phyloP scores from a whole-genome alignment of 2,888 invertebrate species.

The Leucania comma region DNA sequence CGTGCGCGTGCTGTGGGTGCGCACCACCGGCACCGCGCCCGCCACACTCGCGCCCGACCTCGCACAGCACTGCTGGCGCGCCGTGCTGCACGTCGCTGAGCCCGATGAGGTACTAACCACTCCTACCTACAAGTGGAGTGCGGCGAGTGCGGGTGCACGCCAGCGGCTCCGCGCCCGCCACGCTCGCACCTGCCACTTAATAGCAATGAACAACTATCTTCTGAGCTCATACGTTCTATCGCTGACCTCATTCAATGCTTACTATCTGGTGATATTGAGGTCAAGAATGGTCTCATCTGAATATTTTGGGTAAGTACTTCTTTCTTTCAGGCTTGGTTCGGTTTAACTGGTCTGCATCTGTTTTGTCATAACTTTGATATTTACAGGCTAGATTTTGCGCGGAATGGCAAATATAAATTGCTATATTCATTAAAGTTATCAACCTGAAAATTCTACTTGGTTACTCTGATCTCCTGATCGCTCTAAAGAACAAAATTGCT shows the following conservation, averaged over 20 bases:
- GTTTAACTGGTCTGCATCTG: neutral
- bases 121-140: neutral
- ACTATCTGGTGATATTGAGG: neutral
- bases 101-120: conserved; percentile 74
- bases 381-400: too few relatives aligned
- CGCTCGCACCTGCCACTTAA: too few relatives aligned
- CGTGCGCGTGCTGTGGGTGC: conserved; percentile 79
- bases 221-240: neutral
- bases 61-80: conserved; percentile 85
- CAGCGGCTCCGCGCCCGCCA: too few relatives aligned
- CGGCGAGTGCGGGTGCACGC: too few relatives aligned
- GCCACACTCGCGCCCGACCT: conserved; percentile 78
- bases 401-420: too few relatives aligned
- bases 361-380: neutral
- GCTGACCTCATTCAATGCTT: neutral
- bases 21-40: conserved; percentile 65
- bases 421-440: too few relatives aligned
- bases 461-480: too few relatives aligned
- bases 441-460: too few relatives aligned
- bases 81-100: conserved; percentile 79
- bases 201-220: neutral
- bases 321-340: too few relatives aligned
- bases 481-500: too few relatives aligned
- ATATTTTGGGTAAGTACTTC: neutral
- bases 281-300: neutral